phyloP scores from a whole-genome alignment of 1,140 invertebrate genomes.

The Cotesia chilonis region DNA sequence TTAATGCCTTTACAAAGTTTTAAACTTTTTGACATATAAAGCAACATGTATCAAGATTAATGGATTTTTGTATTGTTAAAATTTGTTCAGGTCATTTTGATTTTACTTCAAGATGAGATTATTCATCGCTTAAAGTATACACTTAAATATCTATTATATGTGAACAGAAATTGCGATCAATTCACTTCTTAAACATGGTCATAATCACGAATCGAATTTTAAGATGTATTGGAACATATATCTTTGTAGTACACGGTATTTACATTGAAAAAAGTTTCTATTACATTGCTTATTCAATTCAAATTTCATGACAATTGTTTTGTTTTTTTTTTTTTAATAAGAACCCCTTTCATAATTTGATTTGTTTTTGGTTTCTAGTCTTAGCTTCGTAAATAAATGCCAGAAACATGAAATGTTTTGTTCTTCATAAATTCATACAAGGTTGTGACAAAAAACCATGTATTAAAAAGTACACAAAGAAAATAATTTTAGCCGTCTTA shows the following conservation, averaged over 20 bases:
- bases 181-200: constrained; percentile 45
- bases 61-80: constrained; percentile 56
- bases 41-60: constrained; percentile 52
- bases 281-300: no score
- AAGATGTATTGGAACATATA: constrained; percentile 15
- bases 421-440: no score
- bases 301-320: no score
- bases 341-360: no score
- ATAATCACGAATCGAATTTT: constrained; percentile 52
- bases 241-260: no score
- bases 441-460: constrained; percentile 29
- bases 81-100: constrained; percentile 57
- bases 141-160: constrained; percentile 22
- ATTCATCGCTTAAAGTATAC: constrained; percentile 57
- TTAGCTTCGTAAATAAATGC: no score
- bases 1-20: constrained; percentile 33
- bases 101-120: constrained; percentile 52
- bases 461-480: not conserved
- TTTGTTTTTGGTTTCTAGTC: not conserved
- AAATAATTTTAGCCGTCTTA: constrained; percentile 14
- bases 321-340: no score
- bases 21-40: constrained; percentile 24
- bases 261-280: no score
- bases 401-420: no score
- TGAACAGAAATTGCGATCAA: constrained; percentile 51